Evolutionary conservation across 2,797 vertebrate species (phyloP).

Genomic region (Rhabdophis nuchalis): DNA sequence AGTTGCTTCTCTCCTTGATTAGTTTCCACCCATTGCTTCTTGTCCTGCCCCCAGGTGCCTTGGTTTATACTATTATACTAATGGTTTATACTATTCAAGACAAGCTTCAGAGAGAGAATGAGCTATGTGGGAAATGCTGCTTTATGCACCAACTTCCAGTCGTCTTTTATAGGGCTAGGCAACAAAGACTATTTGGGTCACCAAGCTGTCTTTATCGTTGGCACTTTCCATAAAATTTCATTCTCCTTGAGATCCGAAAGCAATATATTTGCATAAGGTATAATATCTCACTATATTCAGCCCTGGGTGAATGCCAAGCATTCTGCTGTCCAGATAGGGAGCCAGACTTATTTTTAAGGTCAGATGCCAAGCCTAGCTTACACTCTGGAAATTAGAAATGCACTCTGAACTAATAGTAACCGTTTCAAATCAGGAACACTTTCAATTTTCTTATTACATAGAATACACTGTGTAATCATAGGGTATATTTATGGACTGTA

Average conservation of each 20-base stretch:
- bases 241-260: constrained; percentile 35
- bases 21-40: no score
- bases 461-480: background rate
- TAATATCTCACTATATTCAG: constrained; percentile 55
- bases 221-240: background rate
- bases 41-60: no score
- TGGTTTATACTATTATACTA: no score
- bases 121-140: background rate
- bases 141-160: background rate
- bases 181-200: background rate
- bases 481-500: background rate
- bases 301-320: constrained; percentile 48
- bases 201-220: background rate
- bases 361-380: constrained; percentile 30
- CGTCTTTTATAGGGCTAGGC: background rate
- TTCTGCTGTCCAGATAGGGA: constrained; percentile 34
- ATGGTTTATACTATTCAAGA: background rate
- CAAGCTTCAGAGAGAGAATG: background rate
- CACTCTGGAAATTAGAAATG: background rate
- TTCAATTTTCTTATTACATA: background rate
- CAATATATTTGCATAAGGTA: constrained; percentile 22
- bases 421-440: background rate
- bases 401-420: background rate
- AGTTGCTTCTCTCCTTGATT: no score
- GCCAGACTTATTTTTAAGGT: constrained; percentile 52